These are phyloP conservation scores for Linyphia triangularis DNA, from an alignment of 2,888 invertebrate species.

Conservation along the genomic window DNA sequence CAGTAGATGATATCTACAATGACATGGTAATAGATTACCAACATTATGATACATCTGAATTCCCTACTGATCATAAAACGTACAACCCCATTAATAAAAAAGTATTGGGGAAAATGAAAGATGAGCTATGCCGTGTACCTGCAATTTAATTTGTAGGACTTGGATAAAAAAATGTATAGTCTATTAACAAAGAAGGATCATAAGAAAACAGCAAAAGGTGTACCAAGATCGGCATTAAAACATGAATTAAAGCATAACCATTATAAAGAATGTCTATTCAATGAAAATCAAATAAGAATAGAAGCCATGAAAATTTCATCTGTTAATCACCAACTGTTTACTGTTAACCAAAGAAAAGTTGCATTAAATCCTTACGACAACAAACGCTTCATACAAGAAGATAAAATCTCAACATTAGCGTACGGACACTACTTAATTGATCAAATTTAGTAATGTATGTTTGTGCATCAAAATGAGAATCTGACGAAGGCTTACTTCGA, in stretches of 20 bases:
- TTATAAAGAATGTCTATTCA: conserved; percentile 34
- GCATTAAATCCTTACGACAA: conserved; percentile 49
- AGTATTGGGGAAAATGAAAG: conserved; percentile 77
- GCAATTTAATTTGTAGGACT: conserved; percentile 78
- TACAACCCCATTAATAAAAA: conserved; percentile 78
- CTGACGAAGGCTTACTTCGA: too few species aligned
- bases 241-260: conserved; percentile 11
- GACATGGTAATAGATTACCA: conserved; percentile 74
- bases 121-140: conserved; percentile 14
- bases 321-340: conserved; percentile 26
- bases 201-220: conserved; percentile 55
- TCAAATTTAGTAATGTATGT: too few species aligned
- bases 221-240: conserved; percentile 10
- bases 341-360: conserved; percentile 16
- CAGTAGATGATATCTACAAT: conserved; percentile 75
- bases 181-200: neutral
- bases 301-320: neutral
- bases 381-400: conserved; percentile 40
- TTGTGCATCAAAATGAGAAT: too few species aligned
- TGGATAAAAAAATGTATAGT: conserved; percentile 62
- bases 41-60: conserved; percentile 77
- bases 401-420: neutral
- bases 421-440: too few species aligned
- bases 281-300: neutral
- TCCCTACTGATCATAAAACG: conserved; percentile 73